Percentiles rank a stretch among this genome's conserved stretches.
phyloP scores from a whole-genome alignment of 2,113 vertebrate species.

The Seriola quinqueradiata region DNA sequence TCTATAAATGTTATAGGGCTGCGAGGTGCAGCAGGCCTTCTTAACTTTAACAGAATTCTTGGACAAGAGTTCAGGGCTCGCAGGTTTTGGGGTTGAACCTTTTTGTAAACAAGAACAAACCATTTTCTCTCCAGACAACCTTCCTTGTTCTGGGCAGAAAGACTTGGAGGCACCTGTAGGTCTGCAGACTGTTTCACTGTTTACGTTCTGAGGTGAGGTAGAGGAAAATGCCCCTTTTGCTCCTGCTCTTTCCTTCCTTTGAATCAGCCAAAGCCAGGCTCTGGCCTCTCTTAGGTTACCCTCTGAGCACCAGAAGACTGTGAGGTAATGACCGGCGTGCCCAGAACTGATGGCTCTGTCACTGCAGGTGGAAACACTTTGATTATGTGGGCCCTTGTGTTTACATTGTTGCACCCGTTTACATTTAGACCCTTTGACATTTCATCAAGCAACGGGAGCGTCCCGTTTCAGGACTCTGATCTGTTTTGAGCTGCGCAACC shows the following conservation, averaged over 20 bases:
- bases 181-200: slow-evolving; percentile 63
- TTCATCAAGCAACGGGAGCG: slow-evolving; percentile 59
- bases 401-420: slow-evolving; percentile 68
- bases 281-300: slow-evolving; percentile 70
- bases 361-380: slow-evolving; percentile 80
- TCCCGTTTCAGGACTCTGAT: slow-evolving; percentile 66
- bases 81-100: not conserved
- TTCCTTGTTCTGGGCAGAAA: slow-evolving; percentile 17
- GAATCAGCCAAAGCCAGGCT: slow-evolving; percentile 35
- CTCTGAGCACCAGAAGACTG: slow-evolving; percentile 61
- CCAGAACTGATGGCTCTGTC: slow-evolving; percentile 78
- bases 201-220: slow-evolving; percentile 66
- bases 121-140: not conserved
- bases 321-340: slow-evolving; percentile 67
- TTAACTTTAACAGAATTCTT: slow-evolving; percentile 20
- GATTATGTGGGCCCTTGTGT: slow-evolving; percentile 73
- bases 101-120: slow-evolving; percentile 13
- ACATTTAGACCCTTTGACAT: slow-evolving; percentile 69
- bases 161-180: slow-evolving; percentile 23
- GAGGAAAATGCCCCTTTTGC: slow-evolving; percentile 60
- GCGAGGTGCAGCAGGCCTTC: slow-evolving; percentile 12
- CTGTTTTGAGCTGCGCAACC: slow-evolving; percentile 64
- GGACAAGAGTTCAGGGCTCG: not conserved
- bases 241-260: slow-evolving; percentile 36
- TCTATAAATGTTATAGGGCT: slow-evolving; percentile 6